phyloP scores from a whole-genome alignment of 2,113 vertebrate species.

The Todiramphus chloris region DNA sequence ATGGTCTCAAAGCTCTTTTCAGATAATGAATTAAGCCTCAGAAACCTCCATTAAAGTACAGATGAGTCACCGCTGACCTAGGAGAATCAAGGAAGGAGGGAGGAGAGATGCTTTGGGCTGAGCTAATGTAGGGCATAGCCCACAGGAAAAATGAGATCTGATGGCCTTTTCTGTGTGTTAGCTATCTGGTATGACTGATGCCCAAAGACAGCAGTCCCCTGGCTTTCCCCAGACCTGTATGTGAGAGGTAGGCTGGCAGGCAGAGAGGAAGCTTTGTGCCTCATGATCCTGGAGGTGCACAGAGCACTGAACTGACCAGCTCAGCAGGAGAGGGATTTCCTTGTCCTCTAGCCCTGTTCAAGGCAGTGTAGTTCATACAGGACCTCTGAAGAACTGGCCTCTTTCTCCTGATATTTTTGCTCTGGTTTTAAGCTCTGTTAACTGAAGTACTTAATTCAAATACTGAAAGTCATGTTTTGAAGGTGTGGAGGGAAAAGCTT shows the following conservation, averaged over 20 bases:
- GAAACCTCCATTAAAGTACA: neutral
- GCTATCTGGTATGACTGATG: neutral
- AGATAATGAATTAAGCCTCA: neutral
- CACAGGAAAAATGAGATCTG: neutral
- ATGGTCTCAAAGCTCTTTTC: neutral
- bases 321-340: neutral
- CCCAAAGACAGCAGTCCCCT: neutral
- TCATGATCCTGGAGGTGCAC: neutral
- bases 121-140: neutral
- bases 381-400: neutral
- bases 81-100: neutral
- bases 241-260: neutral
- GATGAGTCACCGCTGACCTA: neutral
- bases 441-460: neutral
- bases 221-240: neutral
- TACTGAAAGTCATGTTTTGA: neutral
- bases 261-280: neutral
- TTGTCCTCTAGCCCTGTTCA: neutral
- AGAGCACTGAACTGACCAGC: neutral
- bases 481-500: neutral
- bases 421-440: neutral
- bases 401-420: neutral
- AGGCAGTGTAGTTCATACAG: neutral
- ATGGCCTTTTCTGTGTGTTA: neutral
- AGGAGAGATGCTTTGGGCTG: neutral